A percentile compares a stretch with the other conserved stretches of the same genome.
Evolutionary conservation across 2,888 invertebrate species (phyloP).

Genomic region (Antheraea yamamai): DNA sequence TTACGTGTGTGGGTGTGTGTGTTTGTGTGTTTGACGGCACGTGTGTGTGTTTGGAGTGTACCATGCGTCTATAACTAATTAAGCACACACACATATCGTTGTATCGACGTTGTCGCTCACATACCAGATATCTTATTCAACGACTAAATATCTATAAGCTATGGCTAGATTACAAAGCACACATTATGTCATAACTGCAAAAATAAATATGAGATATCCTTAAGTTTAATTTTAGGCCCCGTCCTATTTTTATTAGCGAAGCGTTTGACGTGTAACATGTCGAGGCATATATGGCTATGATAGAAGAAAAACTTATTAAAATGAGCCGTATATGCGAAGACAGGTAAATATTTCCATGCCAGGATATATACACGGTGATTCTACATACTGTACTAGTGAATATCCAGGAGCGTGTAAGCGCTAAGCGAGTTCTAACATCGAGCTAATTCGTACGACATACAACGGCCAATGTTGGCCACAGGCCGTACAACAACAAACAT

Average conservation of each 20-base stretch:
- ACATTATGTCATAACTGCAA: constrained; percentile 26
- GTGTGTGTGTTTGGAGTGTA: constrained; percentile 44
- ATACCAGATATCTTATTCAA: constrained; percentile 69
- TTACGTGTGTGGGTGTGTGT: constrained; percentile 50
- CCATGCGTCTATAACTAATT: constrained; percentile 69
- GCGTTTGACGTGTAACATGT: constrained; percentile 24
- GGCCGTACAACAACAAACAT: constrained; percentile 50
- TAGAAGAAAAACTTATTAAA: background rate
- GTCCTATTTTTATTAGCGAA: constrained; percentile 26
- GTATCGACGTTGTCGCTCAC: constrained; percentile 73
- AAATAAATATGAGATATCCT: constrained; percentile 5
- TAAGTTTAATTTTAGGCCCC: background rate
- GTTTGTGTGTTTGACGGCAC: constrained; percentile 52
- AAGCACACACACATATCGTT: constrained; percentile 68
- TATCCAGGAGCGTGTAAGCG: constrained; percentile 58
- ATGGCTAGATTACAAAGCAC: constrained; percentile 52
- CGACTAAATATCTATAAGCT: constrained; percentile 41
- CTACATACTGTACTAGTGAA: constrained; percentile 31
- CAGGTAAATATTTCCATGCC: background rate
- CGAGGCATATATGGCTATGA: constrained; percentile 29
- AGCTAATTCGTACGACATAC: constrained; percentile 70
- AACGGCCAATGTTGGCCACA: constrained; percentile 45
- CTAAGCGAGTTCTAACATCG: constrained; percentile 71
- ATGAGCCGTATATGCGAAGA: constrained; percentile 6
- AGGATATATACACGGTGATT: constrained; percentile 23